phyloP scores from a whole-genome alignment of 2,113 vertebrate genomes.

The Nothobranchius furzeri region DNA sequence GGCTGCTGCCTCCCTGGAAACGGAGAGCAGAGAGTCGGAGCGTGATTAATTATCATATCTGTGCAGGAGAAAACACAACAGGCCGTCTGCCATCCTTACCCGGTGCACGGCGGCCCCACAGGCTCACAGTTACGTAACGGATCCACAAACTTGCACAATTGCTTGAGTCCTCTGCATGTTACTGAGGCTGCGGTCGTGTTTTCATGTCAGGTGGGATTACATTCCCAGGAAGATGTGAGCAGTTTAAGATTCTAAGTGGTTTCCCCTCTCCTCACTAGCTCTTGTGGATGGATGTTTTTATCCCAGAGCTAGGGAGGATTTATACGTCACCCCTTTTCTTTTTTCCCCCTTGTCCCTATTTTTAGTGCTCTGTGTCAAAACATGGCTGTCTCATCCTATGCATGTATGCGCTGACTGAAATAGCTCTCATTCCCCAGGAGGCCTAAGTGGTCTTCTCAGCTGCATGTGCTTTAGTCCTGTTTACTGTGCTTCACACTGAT shows the following conservation, averaged over 20 bases:
- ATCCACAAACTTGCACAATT: constrained; percentile 61
- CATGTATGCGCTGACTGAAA: constrained; percentile 64
- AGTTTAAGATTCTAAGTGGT: constrained; percentile 18
- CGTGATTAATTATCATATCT: constrained; percentile 72
- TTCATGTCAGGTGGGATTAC: constrained; percentile 44
- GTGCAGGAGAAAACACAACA: constrained; percentile 67
- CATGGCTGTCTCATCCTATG: constrained; percentile 65
- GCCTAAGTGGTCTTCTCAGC: constrained; percentile 64
- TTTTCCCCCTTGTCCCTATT: constrained; percentile 60
- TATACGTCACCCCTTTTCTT: constrained; percentile 23
- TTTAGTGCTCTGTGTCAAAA: constrained; percentile 75
- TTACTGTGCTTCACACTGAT: constrained; percentile 53
- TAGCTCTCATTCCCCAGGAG: constrained; percentile 61
- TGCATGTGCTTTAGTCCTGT: constrained; percentile 56
- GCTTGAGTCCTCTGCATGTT: constrained; percentile 26
- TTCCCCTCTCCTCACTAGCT: constrained; percentile 17
- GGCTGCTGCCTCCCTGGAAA: constrained; percentile 62
- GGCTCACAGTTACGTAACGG: constrained; percentile 65
- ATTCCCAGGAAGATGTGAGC: constrained; percentile 17
- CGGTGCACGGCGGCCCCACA: constrained; percentile 43
- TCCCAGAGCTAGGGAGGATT: constrained; percentile 42
- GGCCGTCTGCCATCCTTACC: constrained; percentile 65
- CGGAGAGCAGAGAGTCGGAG: constrained; percentile 65
- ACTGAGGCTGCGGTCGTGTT: constrained; percentile 21
- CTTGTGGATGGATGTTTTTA: constrained; percentile 39